These are phyloP conservation scores for Pollenia angustigena DNA, from an alignment of 2,888 invertebrate genomes.

Conservation along the genomic window DNA sequence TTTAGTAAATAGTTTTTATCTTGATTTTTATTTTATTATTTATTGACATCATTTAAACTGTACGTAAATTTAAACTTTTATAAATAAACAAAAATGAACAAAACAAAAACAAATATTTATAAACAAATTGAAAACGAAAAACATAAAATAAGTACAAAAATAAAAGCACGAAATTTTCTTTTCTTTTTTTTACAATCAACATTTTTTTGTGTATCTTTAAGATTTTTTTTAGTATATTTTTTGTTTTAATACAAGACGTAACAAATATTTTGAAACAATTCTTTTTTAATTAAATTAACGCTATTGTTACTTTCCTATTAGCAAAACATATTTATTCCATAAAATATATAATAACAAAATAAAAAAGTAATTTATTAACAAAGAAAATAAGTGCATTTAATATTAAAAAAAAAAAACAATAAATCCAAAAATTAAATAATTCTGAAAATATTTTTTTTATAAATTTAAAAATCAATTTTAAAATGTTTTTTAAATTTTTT, in stretches of 20 bases:
- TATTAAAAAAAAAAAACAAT: no score
- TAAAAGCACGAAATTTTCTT: background rate
- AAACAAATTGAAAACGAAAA: constrained; percentile 45
- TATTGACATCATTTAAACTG: constrained; percentile 36
- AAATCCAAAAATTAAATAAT: no score
- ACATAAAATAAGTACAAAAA: constrained; percentile 15
- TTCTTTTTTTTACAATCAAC: background rate
- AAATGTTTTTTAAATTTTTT: no score
- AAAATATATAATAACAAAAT: background rate
- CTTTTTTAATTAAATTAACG: constrained; percentile 2
- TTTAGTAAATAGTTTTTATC: background rate
- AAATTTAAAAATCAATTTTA: no score
- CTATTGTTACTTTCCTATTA: background rate
- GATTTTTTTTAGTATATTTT: constrained; percentile 43
- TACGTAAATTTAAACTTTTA: constrained; percentile 19
- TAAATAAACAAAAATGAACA: constrained; percentile 28
- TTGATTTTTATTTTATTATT: constrained; percentile 8
- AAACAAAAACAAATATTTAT: constrained; percentile 24
- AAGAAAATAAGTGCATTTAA: no score
- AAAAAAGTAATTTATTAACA: no score
- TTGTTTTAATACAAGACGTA: constrained; percentile 20
- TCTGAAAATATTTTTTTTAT: no score
- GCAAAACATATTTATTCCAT: background rate
- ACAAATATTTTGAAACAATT: background rate
- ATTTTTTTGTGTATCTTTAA: constrained; percentile 1